Percentiles rank a stretch among this genome's conserved stretches.
Conservation (phyloP, 2,888 invertebrate genomes). For the Phrixothrix hirtus region DNA sequence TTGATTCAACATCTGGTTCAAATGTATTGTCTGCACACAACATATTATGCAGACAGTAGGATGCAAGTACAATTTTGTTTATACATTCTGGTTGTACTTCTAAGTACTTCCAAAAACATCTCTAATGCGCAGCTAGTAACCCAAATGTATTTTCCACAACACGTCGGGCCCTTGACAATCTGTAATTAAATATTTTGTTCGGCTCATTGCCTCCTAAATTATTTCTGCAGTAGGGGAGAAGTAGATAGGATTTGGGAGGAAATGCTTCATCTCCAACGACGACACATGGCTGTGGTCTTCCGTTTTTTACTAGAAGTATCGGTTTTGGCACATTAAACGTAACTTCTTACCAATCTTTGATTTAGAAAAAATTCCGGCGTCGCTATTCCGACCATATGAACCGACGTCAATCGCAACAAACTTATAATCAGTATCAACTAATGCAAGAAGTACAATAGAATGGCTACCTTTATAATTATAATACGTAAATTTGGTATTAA, state of each 20-base stretch:
- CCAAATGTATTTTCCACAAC: constrained; percentile 3
- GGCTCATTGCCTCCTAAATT: constrained; percentile 8
- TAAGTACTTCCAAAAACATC: constrained; percentile 1
- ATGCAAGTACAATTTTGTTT: constrained; percentile 2
- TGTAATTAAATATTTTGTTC: constrained; percentile 16
- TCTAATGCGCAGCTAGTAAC: too few relatives aligned
- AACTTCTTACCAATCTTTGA: background rate
- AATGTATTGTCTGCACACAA: background rate
- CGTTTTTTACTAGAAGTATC: constrained; percentile 3
- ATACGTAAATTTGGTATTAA: too few relatives aligned
- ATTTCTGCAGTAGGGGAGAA: constrained; percentile 8
- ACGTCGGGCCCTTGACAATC: constrained; percentile 9
- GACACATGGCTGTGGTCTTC: constrained; percentile 11
- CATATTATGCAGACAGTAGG: constrained; percentile 1
- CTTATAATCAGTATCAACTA: too few relatives aligned
- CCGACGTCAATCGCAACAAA: background rate
- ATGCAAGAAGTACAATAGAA: constrained; percentile 21
- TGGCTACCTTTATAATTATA: constrained; percentile 32
- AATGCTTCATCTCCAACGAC: constrained; percentile 14
- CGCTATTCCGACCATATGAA: too few relatives aligned
- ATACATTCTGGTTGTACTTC: constrained; percentile 4
- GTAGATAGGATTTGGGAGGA: constrained; percentile 15
- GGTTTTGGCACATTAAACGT: constrained; percentile 10
- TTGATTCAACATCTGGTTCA: too few relatives aligned
- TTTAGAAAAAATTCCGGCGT: constrained; percentile 5